Evolutionary conservation across 2,113 vertebrate species (phyloP), one percentile per base, ranked within the genome.

Genomic region (Zosterops hypoxanthus): DNA sequence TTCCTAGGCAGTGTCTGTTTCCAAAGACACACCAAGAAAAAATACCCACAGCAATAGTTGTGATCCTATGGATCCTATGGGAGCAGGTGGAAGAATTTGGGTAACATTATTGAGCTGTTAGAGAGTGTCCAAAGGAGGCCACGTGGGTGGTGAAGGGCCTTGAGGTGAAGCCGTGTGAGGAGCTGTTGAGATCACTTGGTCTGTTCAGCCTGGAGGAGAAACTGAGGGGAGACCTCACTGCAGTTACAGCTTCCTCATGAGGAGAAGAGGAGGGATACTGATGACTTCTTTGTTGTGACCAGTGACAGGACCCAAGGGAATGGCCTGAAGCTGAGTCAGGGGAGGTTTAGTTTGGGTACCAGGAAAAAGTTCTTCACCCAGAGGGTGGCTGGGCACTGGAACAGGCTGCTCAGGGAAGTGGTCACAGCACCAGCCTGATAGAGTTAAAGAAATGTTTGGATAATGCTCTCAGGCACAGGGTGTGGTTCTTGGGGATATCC

Each of bases 201-300:
- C 26, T 69, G 33, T 8, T 44, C 46, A 60, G 33, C 18, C 46
- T 52, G 46, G 22, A 36, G 55, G 21, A 69, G 53, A 39, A 39
- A 17, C 44, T 42, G 52, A 50, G 44, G 31, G 17, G 44, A 68
- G 8, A 50, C 31, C 26, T 33, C 72, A 28, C 1, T 73, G 49
- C 57, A 50, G 71, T 1, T 1, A 31, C 36, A 77, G 1, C 19
- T 50, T 44, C 61, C 44, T 17, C 0, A 0, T 26, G 31, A 50
- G 31, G 5, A 22, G 31, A 25, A 50, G 34, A 34, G 33, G 16
- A 50, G 3, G 8, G 24, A 2, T 19, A 47, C 42, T 24, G 41
- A 29, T 57, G 0, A 8, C n/a, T 39, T 3, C 41, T 33, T 10
- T 73, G 18, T 33, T 11, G 29, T 56, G 34, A 57, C 14, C 39